Evolutionary conservation across 2,113 vertebrate genomes (phyloP).

Genomic region (Corythoichthys haematopterus): DNA sequence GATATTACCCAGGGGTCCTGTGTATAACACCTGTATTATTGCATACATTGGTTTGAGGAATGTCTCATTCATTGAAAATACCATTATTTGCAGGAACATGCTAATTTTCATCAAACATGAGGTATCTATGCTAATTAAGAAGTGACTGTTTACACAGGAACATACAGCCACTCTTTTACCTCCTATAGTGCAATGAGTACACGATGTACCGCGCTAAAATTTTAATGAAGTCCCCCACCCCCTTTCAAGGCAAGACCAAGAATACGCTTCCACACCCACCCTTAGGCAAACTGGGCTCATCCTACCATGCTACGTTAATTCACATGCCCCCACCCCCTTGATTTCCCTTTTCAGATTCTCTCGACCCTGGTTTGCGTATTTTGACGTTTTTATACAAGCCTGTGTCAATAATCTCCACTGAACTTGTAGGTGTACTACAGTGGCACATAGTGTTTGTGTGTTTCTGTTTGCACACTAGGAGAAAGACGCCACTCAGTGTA

Average conservation of each 20-base stretch:
- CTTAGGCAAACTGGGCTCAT: conserved; percentile 41
- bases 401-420: background rate
- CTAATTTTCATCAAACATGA: background rate
- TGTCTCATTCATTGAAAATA: no score
- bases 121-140: background rate
- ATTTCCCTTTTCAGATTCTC: conserved; percentile 24
- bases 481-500: conserved; percentile 40
- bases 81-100: no score
- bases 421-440: background rate
- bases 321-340: conserved; percentile 53
- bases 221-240: conserved; percentile 28
- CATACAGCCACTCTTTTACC: conserved; percentile 11
- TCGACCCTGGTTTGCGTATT: conserved; percentile 18
- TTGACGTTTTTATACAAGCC: background rate
- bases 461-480: conserved; percentile 24
- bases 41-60: no score
- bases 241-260: conserved; percentile 1
- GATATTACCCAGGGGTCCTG: no score
- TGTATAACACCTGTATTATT: no score
- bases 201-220: conserved; percentile 22
- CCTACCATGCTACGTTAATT: conserved; percentile 56
- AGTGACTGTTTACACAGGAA: conserved; percentile 6
- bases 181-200: background rate
- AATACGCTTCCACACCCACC: conserved; percentile 18
- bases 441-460: conserved; percentile 37